Percentiles rank a stretch among this genome's conserved stretches.
These are phyloP conservation scores for Neodiprion lecontei DNA, from an alignment of 1,140 invertebrate species.

Conservation along the genomic window DNA sequence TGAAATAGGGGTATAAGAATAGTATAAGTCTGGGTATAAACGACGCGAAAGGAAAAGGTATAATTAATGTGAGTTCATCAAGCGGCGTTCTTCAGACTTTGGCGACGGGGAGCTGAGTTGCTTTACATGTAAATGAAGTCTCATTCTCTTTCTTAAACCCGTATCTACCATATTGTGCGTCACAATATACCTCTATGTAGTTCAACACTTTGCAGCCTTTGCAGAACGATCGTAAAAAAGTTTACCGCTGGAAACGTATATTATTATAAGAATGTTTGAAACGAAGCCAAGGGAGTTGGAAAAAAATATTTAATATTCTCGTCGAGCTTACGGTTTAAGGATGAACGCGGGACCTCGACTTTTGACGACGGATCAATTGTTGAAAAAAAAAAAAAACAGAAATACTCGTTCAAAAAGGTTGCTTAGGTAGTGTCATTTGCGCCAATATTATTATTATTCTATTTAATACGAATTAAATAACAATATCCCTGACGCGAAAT, in stretches of 20 bases:
- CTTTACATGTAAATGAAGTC: constrained; percentile 1
- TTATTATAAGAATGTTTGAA: neutral
- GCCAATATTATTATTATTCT: no score
- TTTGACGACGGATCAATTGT: no score
- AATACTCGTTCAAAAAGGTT: no score
- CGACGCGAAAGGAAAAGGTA: neutral
- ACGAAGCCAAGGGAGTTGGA: neutral
- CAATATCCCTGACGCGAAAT: no score
- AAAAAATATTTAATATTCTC: neutral
- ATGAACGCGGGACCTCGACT: no score
- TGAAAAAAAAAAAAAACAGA: no score
- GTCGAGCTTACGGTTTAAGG: no score
- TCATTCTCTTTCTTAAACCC: neutral
- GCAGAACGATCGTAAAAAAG: neutral
- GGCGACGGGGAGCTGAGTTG: neutral
- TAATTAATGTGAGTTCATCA: constrained; percentile 3
- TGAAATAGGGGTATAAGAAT: neutral
- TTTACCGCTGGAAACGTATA: neutral
- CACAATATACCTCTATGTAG: neutral
- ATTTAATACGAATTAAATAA: no score
- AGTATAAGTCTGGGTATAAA: neutral
- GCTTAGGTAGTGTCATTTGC: no score
- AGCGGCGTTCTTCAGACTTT: neutral
- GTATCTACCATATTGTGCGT: neutral
- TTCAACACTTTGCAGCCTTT: neutral